These are phyloP conservation scores for Cryptoleucopteryx plumbea DNA, from an alignment of 2,113 vertebrate species.

Conservation along the genomic window DNA sequence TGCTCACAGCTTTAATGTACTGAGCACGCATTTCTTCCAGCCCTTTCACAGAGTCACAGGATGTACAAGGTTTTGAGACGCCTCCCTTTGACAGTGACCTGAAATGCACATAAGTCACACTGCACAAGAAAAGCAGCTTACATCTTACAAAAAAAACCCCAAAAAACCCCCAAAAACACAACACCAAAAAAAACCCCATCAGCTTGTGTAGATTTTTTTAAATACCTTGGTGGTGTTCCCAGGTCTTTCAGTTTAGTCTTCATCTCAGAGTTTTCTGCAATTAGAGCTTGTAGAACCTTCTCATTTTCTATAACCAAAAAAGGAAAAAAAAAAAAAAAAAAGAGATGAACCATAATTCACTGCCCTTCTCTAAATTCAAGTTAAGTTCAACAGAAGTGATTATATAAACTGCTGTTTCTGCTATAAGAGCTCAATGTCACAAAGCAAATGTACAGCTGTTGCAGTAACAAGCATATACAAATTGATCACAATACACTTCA, in stretches of 20 bases:
- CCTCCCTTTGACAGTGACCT: conserved; percentile 65
- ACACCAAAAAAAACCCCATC: no score
- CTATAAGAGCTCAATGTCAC: background rate
- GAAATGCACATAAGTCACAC: background rate
- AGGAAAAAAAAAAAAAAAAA: background rate
- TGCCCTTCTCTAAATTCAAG: background rate
- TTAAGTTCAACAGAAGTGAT: background rate
- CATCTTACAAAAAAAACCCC: background rate
- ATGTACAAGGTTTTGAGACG: conserved; percentile 38
- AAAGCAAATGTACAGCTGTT: background rate
- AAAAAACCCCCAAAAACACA: no score
- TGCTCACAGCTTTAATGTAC: conserved; percentile 87
- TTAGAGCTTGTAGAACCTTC: conserved; percentile 48
- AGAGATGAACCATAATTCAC: background rate
- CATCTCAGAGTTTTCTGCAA: conserved; percentile 59
- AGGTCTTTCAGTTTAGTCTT: conserved; percentile 61
- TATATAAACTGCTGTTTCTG: background rate
- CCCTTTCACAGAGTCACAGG: conserved; percentile 68
- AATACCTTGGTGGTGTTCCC: conserved; percentile 63
- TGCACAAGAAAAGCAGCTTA: background rate
- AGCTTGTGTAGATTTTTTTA: background rate
- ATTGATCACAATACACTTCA: background rate
- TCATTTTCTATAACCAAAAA: conserved; percentile 49
- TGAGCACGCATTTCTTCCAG: conserved; percentile 92
- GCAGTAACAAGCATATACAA: background rate